Conservation (phyloP, 2,888 invertebrate species). For the Kryphioiulus occultus region DNA sequence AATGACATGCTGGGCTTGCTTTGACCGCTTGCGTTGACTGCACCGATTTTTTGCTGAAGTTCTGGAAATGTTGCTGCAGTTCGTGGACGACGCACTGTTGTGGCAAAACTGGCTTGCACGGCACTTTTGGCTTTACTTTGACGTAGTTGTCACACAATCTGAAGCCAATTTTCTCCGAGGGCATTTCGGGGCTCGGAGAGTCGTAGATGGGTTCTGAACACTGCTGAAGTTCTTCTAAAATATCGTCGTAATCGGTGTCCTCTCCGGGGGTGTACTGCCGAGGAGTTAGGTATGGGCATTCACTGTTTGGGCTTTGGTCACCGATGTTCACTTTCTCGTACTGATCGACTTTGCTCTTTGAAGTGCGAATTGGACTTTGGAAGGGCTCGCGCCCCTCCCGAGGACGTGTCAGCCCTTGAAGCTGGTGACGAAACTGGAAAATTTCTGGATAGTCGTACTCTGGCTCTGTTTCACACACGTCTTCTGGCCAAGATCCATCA, state of each 20-base stretch:
- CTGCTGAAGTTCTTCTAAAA: too few relatives aligned
- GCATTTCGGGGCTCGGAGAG: not conserved
- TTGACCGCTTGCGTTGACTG: not conserved
- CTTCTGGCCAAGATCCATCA: not conserved
- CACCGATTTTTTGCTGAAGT: not conserved
- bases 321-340: not conserved
- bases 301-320: not conserved
- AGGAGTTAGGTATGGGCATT: not conserved
- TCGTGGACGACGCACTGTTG: not conserved
- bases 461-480: not conserved
- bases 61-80: not conserved
- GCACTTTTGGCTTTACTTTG: not conserved
- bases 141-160: not conserved
- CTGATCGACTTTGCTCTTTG: not conserved
- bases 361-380: not conserved
- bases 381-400: not conserved
- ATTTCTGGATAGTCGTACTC: conserved; percentile 12
- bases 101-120: not conserved
- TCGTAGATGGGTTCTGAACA: not conserved
- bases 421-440: not conserved
- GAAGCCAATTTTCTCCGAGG: not conserved
- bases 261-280: not conserved
- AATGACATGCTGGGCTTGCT: not conserved
- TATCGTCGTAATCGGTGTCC: not conserved
- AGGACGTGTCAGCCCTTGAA: not conserved